Evolutionary conservation across 2,113 vertebrate species (phyloP).

Genomic region (Gallinago media): DNA sequence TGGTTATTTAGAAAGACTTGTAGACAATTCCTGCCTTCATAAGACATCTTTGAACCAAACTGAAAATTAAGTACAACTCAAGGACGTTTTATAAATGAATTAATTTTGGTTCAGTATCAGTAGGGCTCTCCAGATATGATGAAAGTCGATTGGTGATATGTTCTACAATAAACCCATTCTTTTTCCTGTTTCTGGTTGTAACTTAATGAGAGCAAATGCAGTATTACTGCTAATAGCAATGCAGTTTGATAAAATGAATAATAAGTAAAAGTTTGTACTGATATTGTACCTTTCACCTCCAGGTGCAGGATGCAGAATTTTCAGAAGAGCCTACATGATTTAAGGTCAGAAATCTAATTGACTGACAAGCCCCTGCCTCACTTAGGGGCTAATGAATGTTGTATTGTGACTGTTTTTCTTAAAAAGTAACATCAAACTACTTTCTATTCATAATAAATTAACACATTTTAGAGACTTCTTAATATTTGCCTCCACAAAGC

Average conservation of each 20-base stretch:
- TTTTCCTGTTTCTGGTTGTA: not conserved
- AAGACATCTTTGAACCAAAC: not conserved
- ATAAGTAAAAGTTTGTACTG: slow-evolving; percentile 37
- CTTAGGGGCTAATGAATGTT: slow-evolving; percentile 68
- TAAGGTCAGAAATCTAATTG: slow-evolving; percentile 58
- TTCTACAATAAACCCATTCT: not conserved
- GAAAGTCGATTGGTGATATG: not conserved
- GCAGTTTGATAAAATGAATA: slow-evolving; percentile 36
- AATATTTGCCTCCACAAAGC: slow-evolving; percentile 70
- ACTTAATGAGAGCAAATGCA: not conserved
- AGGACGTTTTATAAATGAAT: not conserved
- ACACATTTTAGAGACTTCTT: slow-evolving; percentile 68
- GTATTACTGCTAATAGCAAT: slow-evolving; percentile 11
- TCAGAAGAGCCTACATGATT: slow-evolving; percentile 40
- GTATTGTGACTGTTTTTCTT: slow-evolving; percentile 70
- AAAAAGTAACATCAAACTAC: slow-evolving; percentile 64
- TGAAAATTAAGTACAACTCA: not conserved
- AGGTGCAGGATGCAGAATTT: slow-evolving; percentile 61
- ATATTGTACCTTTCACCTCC: slow-evolving; percentile 66
- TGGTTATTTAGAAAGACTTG: not conserved
- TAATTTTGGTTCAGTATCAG: not conserved
- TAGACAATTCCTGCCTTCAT: not conserved
- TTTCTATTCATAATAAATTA: slow-evolving; percentile 75
- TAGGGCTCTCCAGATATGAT: not conserved
- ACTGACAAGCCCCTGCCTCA: slow-evolving; percentile 70